Conservation (phyloP, 2,797 vertebrate genomes). For the Arctocebus calabarensis region DNA sequence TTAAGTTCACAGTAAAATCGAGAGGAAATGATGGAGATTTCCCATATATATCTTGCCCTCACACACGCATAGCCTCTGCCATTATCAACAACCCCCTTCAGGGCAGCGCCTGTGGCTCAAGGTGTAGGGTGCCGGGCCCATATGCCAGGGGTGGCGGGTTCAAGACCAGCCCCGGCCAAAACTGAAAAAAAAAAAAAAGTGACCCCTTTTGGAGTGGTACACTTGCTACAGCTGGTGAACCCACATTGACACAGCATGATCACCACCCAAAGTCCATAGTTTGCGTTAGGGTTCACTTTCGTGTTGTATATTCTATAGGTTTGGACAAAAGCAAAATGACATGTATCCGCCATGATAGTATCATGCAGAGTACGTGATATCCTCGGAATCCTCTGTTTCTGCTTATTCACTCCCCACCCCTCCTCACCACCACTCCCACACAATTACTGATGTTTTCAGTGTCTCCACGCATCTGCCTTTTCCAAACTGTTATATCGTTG, state of each 20-base stretch:
- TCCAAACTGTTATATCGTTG: neutral
- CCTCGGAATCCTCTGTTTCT: too few relatives aligned
- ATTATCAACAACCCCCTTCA: neutral
- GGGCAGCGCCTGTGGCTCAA: too few relatives aligned
- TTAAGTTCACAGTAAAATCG: neutral
- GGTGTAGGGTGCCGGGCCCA: too few relatives aligned
- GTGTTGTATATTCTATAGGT: neutral
- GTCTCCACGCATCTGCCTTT: neutral
- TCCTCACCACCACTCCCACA: accelerated
- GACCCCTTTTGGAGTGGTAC: too few relatives aligned
- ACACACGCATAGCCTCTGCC: neutral
- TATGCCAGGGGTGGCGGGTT: too few relatives aligned
- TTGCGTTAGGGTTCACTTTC: neutral
- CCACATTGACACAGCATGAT: neutral
- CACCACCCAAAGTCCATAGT: neutral
- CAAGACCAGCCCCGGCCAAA: too few relatives aligned
- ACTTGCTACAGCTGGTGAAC: neutral
- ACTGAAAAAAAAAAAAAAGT: too few relatives aligned
- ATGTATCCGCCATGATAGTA: neutral
- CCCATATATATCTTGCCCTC: too few relatives aligned
- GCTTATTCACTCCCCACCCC: too few relatives aligned
- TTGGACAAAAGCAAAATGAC: neutral
- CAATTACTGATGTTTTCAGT: neutral
- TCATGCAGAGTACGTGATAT: neutral
- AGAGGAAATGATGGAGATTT: neutral